These are phyloP conservation scores for Dolichopus griseipennis DNA, from an alignment of 2,888 invertebrate genomes.

Conservation along the genomic window DNA sequence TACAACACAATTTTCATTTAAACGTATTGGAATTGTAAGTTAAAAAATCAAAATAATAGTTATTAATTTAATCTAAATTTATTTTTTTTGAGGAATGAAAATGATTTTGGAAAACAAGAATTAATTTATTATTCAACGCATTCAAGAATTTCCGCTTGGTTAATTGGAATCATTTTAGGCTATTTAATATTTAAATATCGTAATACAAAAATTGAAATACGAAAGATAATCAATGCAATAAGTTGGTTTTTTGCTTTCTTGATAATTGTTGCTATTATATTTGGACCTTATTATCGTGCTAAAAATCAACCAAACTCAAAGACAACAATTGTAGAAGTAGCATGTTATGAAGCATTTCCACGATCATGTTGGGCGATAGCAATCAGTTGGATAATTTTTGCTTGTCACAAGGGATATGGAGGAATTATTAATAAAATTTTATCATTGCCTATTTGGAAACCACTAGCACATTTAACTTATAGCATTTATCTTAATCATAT, in stretches of 20 bases:
- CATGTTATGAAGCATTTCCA: conserved; percentile 21
- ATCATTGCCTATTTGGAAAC: conserved; percentile 24
- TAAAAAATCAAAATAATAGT: too few species aligned
- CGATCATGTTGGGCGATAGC: conserved; percentile 23
- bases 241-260: conserved; percentile 21
- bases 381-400: conserved; percentile 25
- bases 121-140: conserved; percentile 29
- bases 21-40: not conserved
- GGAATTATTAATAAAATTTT: conserved; percentile 23
- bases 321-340: conserved; percentile 18
- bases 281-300: conserved; percentile 18
- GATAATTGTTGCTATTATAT: conserved; percentile 18
- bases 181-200: conserved; percentile 26
- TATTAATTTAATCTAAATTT: too few species aligned
- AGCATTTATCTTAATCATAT: conserved; percentile 24
- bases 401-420: conserved; percentile 24
- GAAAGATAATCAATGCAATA: not conserved
- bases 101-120: not conserved
- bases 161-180: conserved; percentile 32
- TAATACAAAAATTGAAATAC: not conserved
- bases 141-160: conserved; percentile 30
- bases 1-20: not conserved
- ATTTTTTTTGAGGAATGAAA: not conserved
- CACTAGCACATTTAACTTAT: conserved; percentile 22
- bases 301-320: not conserved